phyloP scores from a whole-genome alignment of 1,140 invertebrate species.

The Aplysia californica region DNA sequence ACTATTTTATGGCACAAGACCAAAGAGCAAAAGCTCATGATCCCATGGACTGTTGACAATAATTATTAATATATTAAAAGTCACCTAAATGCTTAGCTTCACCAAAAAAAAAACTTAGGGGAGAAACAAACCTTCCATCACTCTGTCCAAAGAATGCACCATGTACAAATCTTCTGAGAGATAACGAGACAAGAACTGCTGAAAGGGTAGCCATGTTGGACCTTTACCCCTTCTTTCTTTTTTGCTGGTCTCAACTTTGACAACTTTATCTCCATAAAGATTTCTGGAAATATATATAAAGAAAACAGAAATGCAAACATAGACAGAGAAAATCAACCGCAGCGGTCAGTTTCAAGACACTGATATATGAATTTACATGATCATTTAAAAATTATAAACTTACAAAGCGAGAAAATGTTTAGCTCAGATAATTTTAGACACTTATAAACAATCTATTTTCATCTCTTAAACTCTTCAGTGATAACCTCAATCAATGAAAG shows the following conservation, averaged over 20 bases:
- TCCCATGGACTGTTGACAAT: too few species aligned
- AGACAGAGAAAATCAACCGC: neutral
- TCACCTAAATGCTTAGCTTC: neutral
- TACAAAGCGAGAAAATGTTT: neutral
- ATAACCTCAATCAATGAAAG: too few species aligned
- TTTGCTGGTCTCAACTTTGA: constrained; percentile 59
- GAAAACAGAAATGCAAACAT: neutral
- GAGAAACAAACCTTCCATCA: constrained; percentile 35
- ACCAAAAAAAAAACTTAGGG: too few species aligned
- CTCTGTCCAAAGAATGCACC: constrained; percentile 53
- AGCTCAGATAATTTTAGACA: neutral
- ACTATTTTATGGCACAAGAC: neutral
- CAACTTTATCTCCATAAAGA: constrained; percentile 41
- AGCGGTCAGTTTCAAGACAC: too few species aligned
- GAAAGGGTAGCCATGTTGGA: constrained; percentile 42
- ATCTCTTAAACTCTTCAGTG: too few species aligned
- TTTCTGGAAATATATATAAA: constrained; percentile 38
- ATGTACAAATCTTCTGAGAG: constrained; percentile 57
- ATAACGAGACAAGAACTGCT: constrained; percentile 59
- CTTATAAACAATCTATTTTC: neutral
- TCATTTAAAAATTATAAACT: neutral
- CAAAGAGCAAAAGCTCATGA: neutral
- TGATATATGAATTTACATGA: neutral
- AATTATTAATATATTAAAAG: neutral
- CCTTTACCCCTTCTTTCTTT: constrained; percentile 56